A percentile compares a stretch with the other conserved stretches of the same genome.
Conservation (phyloP, 2,113 vertebrate species). For the Nanorana parkeri region DNA sequence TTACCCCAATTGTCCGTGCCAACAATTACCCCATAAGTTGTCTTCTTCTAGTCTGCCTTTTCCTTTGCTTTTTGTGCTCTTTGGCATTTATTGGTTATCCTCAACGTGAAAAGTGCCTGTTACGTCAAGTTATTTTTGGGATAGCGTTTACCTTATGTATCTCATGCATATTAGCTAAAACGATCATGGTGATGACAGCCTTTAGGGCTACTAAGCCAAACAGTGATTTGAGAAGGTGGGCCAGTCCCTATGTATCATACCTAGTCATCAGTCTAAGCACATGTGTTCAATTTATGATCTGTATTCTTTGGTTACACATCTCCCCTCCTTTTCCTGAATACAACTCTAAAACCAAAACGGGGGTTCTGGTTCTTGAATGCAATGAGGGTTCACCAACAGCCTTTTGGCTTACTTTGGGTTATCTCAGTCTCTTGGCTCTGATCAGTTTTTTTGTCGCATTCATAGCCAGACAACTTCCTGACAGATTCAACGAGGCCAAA, state of each 20-base stretch:
- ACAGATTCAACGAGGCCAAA: constrained; percentile 55
- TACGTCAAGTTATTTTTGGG: constrained; percentile 71
- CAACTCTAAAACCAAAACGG: neutral
- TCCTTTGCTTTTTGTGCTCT: constrained; percentile 75
- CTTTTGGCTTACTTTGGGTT: constrained; percentile 50
- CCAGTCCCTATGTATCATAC: constrained; percentile 68
- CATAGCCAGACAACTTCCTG: constrained; percentile 52
- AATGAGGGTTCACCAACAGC: constrained; percentile 42
- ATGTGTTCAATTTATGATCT: constrained; percentile 49
- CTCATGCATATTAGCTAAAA: constrained; percentile 72
- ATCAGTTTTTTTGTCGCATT: constrained; percentile 51
- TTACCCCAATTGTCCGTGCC: constrained; percentile 70
- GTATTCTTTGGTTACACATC: constrained; percentile 14
- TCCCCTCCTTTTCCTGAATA: constrained; percentile 44
- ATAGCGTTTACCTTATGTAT: constrained; percentile 71
- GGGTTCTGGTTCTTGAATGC: constrained; percentile 39
- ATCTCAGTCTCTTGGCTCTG: constrained; percentile 43
- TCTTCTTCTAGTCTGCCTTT: constrained; percentile 74
- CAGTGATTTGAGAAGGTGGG: constrained; percentile 70
- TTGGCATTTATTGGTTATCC: constrained; percentile 69
- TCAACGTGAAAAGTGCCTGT: constrained; percentile 68
- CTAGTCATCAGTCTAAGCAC: constrained; percentile 64
- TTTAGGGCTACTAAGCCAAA: constrained; percentile 70
- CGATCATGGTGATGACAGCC: constrained; percentile 69
- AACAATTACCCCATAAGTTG: constrained; percentile 77